Evolutionary conservation across 2,888 invertebrate species (phyloP), one percentile per base, ranked within the genome.

Genomic region (Xanthostigma xanthostigma): DNA sequence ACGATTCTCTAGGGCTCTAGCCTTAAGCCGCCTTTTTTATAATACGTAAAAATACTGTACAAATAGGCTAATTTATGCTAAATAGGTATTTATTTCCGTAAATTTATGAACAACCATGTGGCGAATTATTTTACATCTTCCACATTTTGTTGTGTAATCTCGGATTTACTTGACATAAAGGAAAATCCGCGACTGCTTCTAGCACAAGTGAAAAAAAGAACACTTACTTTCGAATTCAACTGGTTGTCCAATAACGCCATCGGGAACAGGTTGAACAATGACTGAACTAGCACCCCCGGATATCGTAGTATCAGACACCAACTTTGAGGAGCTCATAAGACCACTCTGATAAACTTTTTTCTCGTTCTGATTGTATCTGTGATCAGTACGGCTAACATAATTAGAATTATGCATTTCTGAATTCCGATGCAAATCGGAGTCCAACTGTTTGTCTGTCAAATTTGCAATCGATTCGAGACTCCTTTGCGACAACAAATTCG

Each of bases 151-250:
- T 3, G 27, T 27, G 27, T 27, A 6, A 8, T 39, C 8, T 8
- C 12, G 12, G 3, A 8, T 8, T 8, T 39, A 8, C 39, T 12
- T 8, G 8, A 8, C 12, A 1, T 13, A 39, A 6, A 13, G 12
- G 9, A 5, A 39, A 13, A 13, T 12, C 13, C 9, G 39, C 12
- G 5, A 13, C 12, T 39, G 13, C 9, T 8, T 39, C 13, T 13
- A 5, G 6, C 27, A 27, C 27, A 27, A 27, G 6, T 5, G 6
- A 27, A 27, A 27, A 11, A 46, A 11, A 9, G 41, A 52, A 55
- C 12, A 66, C 79, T 74, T 72, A 93, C 93, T 95, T 73, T 93
- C 91, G 71, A 98, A 97, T 69, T 94, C 90, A 46, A 95, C 92
- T 47, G 93, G 89, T 64, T 86, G 81, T 55, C 94, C 92, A 48